Evolutionary conservation across 1,140 invertebrate genomes (phyloP).

Genomic region (Proales similis): DNA sequence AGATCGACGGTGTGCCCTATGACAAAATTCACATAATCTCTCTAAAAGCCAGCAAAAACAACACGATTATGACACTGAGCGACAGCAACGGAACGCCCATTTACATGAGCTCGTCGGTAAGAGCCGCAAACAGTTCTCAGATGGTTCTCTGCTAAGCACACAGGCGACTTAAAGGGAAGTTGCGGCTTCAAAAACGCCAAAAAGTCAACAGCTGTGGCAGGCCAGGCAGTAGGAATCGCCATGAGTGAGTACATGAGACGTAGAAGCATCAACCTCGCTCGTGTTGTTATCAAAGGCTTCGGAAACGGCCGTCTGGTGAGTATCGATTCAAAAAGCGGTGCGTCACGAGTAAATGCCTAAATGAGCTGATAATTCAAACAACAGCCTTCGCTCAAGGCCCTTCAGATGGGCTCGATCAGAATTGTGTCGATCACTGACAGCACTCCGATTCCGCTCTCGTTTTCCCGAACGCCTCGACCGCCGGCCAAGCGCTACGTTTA

Average conservation of each 20-base stretch:
- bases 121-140: background rate
- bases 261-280: constrained; percentile 20
- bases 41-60: constrained; percentile 36
- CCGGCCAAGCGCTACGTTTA: constrained; percentile 36
- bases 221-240: constrained; percentile 16
- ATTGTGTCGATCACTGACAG: constrained; percentile 35
- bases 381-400: constrained; percentile 4
- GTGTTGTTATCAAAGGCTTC: constrained; percentile 23
- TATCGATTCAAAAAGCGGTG: background rate
- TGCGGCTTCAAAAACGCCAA: constrained; percentile 36
- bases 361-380: background rate
- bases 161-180: background rate
- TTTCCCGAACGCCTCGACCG: constrained; percentile 12
- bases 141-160: background rate
- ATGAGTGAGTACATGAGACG: constrained; percentile 17
- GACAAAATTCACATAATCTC: constrained; percentile 25
- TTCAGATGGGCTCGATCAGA: constrained; percentile 32
- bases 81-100: constrained; percentile 19
- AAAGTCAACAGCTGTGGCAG: constrained; percentile 37
- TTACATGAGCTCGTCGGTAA: constrained; percentile 21
- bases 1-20: constrained; percentile 16
- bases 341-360: no score
- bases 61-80: constrained; percentile 25
- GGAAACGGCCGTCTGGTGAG: constrained; percentile 29
- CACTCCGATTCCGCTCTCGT: constrained; percentile 25